Evolutionary conservation across 2,888 invertebrate genomes (phyloP), one percentile per base, ranked within the genome.

Genomic region (Cosmopolites sordidus): DNA sequence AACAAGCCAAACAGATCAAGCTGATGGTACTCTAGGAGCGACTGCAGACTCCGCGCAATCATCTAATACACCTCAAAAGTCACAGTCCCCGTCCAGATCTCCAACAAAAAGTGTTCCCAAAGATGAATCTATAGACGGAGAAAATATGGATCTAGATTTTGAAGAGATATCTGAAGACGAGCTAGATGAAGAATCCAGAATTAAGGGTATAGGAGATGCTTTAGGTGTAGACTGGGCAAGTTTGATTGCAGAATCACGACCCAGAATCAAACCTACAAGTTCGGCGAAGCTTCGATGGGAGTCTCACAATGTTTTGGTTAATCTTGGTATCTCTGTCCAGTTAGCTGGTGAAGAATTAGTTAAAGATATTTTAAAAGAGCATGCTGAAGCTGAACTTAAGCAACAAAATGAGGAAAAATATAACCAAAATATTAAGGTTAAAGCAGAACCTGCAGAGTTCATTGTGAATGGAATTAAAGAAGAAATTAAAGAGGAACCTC

Each of bases 201-300:
- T 80, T 60, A 83, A 78, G 73, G 84, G 87, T 29, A 81, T 93
- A 57, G 92, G 92, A 3, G 93, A 94, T 73, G 92, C 92, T n/a
- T 75, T 95, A 18, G 93, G 93, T n/a, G 93, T 95, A 1, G 93
- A 95, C 73, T 94, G 94, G 94, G 88, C 91, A 9, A 91, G 91
- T 69, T 77, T 95, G 41, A 87, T 91, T 0, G 87, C 87, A 1
- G 90, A 91, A 73, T 87, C 88, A 3, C 79, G 82, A 29, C 78
- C 79, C 1, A 76, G 79, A 38, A 63, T 66, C 1, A 75, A 73
- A 61, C 79, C 78, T 56, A 71, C 73, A n/a, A 77, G 79, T 5
- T 72, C 73, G 6, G 79, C 87, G 1, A 83, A 91, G 57, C 83
- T 86, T 60, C 83, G 87, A 38, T 94, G 91, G 88, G 84, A 84